Percentiles rank a stretch among this genome's conserved stretches.
Evolutionary conservation across 2,113 vertebrate species (phyloP).

Genomic region (Camelus dromedarius): DNA sequence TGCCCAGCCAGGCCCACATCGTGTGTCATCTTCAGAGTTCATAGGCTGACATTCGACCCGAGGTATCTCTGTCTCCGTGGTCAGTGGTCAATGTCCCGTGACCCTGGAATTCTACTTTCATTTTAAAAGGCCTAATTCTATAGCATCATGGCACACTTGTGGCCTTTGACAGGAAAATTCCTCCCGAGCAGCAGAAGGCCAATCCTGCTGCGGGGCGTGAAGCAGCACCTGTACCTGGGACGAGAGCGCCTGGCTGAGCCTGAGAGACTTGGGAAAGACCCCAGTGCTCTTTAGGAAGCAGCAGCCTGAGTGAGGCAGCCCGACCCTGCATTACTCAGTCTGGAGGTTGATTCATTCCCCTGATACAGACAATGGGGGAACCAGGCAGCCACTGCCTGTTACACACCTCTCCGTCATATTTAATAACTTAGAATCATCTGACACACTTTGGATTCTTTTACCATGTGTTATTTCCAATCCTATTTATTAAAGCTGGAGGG

Average conservation of each 20-base stretch:
- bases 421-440: constrained; percentile 42
- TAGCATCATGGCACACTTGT: neutral
- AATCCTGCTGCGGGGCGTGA: neutral
- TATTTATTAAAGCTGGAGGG: neutral
- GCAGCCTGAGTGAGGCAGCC: neutral
- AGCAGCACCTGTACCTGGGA: constrained; percentile 39
- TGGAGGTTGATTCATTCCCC: constrained; percentile 67
- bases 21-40: neutral
- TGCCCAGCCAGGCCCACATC: neutral
- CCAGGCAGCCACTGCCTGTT: constrained; percentile 30
- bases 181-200: neutral
- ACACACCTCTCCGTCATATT: constrained; percentile 58
- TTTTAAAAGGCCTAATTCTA: constrained; percentile 33
- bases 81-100: neutral
- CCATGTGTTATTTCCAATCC: neutral
- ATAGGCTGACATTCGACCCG: constrained; percentile 41
- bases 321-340: constrained; percentile 71
- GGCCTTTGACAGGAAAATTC: constrained; percentile 53
- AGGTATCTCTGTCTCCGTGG: neutral
- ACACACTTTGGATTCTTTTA: neutral
- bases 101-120: constrained; percentile 41
- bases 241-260: neutral
- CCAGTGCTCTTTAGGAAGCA: constrained; percentile 66
- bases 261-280: constrained; percentile 48
- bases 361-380: constrained; percentile 37